Conservation (phyloP, 2,888 invertebrate genomes). For the Tryphoninae sp. region DNA sequence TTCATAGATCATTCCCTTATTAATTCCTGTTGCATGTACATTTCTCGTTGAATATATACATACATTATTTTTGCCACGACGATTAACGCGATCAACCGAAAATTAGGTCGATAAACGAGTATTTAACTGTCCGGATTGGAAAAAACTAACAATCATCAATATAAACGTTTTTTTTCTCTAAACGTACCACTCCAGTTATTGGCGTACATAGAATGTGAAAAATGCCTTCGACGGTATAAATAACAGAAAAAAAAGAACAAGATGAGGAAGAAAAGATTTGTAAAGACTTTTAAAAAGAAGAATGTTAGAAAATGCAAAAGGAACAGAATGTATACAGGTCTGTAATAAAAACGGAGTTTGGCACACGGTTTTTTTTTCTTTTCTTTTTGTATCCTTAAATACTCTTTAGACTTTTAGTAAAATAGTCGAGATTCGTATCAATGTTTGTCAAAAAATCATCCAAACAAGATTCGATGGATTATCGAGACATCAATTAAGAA, state of each 20-base stretch:
- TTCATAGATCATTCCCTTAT: constrained; percentile 10
- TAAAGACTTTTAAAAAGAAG: constrained; percentile 25
- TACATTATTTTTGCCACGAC: neutral
- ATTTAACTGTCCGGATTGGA: neutral
- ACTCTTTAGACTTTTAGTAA: constrained; percentile 5
- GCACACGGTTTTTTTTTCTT: constrained; percentile 53
- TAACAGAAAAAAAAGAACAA: neutral
- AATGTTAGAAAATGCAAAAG: constrained; percentile 54
- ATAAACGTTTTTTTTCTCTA: neutral
- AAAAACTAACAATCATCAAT: neutral
- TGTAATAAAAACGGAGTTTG: constrained; percentile 46
- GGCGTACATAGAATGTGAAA: neutral
- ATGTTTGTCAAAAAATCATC: neutral
- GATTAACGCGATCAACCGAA: constrained; percentile 4
- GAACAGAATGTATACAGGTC: constrained; percentile 54
- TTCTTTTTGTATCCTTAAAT: constrained; percentile 6
- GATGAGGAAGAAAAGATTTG: constrained; percentile 51
- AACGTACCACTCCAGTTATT: neutral
- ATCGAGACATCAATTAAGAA: constrained; percentile 3
- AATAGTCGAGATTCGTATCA: constrained; percentile 33
- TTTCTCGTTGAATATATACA: constrained; percentile 35
- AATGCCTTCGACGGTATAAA: neutral
- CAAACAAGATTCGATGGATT: neutral
- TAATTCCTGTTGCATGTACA: constrained; percentile 29
- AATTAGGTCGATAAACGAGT: constrained; percentile 1